Evolutionary conservation across 2,113 vertebrate genomes (phyloP), one percentile per base, ranked within the genome.

Genomic region (Himantopus leucocephalus): DNA sequence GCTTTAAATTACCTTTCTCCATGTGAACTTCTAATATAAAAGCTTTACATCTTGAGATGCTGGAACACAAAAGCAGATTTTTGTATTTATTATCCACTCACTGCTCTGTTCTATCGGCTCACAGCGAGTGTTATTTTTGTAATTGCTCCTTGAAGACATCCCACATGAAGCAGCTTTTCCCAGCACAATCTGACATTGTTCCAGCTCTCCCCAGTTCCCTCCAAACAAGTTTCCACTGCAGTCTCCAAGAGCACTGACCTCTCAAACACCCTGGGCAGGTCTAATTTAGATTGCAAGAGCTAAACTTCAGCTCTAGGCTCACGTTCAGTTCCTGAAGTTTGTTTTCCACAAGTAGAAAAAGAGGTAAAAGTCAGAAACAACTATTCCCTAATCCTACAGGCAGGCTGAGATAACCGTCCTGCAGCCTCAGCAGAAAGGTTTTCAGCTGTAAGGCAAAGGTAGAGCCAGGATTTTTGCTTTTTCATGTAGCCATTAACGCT

Each of bases 101-200:
- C 45, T 66, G 59, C 43, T 91, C 85, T 67, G 50, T 73, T 83
- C 68, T 66, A 63, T 67, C 29, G 10, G 56, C 79, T 91, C 68
- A 91, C 88, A 97, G 73, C 4, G 24, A 86, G 59, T 81, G 64
- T 90, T 96, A 93, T 95, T 96, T 96, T 94, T 79, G 60, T 89
- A 94, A 97, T 77, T 95, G 63, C 45, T 94, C 77, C 90, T 97
- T 97, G 66, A 95, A 96, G 92, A 94, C 45, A 89, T 71, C 86
- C 53, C 85, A 94, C 79, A 73, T 72, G 70, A 85, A 94, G 53
- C 83, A 96, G 84, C 60, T 97, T 95, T 97, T 96, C 93, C 95
- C 93, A 95, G 97, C 91, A 97, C 83, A 96, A 91, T 89, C 81
- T 85, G 90, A 94, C 74, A 87, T 64, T 74, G 77, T 94, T 96